A percentile compares a stretch with the other conserved stretches of the same genome.
Conservation (phyloP, 1,140 invertebrate genomes). For the Cotesia glomerata region DNA sequence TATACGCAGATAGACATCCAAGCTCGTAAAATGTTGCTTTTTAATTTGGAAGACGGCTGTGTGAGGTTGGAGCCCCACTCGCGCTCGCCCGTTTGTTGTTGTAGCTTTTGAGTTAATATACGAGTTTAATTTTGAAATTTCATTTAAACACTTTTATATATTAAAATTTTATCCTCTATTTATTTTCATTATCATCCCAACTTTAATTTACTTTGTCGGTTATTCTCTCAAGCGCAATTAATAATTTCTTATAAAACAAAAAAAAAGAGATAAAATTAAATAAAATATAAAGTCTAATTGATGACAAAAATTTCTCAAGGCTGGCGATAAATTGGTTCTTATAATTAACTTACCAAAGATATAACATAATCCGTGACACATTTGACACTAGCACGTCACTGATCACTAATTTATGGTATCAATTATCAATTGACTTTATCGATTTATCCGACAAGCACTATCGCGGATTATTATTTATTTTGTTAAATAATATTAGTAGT, state of each 20-base stretch:
- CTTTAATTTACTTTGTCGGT: too few relatives aligned
- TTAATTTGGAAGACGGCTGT: constrained; percentile 55
- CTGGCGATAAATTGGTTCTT: neutral
- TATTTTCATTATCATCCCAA: too few relatives aligned
- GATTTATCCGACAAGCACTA: too few relatives aligned
- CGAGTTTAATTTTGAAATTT: constrained; percentile 61
- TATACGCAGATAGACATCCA: too few relatives aligned
- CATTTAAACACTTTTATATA: constrained; percentile 45
- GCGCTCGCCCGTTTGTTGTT: constrained; percentile 10
- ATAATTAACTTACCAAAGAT: neutral
- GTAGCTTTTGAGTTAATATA: constrained; percentile 53
- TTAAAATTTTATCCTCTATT: constrained; percentile 2
- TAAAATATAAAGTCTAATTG: too few relatives aligned
- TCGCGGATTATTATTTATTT: too few relatives aligned
- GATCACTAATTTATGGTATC: neutral
- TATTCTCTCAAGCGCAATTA: neutral
- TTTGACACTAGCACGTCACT: neutral
- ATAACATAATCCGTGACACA: too few relatives aligned
- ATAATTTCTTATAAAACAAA: too few relatives aligned
- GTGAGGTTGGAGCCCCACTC: too few relatives aligned
- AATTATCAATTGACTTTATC: neutral
- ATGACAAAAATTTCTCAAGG: too few relatives aligned
- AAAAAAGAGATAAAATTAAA: too few relatives aligned
- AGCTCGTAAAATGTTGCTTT: constrained; percentile 60
- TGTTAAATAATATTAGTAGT: too few relatives aligned